Conservation (phyloP, 2,113 vertebrate species). For the Aegotheles bennettii region DNA sequence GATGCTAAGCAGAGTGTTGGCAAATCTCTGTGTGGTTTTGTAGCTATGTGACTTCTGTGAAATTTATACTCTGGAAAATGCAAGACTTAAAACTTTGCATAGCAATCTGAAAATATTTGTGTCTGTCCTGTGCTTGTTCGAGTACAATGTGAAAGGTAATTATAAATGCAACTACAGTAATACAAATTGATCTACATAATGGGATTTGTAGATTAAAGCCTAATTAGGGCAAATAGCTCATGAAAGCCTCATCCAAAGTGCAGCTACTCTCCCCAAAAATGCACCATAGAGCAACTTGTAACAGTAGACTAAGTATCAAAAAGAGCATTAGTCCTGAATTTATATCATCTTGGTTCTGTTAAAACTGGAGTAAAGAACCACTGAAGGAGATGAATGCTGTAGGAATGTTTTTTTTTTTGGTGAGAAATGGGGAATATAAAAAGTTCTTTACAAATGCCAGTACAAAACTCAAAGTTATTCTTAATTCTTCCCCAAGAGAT, state of each 20-base stretch:
- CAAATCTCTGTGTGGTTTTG: neutral
- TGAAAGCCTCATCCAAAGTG: neutral
- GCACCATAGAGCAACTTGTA: neutral
- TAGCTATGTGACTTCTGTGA: neutral
- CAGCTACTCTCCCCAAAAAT: neutral
- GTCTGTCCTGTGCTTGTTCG: neutral
- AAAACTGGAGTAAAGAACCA: neutral
- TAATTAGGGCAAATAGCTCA: neutral
- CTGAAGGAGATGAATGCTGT: neutral
- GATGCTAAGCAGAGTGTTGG: neutral
- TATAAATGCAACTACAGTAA: neutral
- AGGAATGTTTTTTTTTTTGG: neutral
- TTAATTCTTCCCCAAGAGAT: neutral
- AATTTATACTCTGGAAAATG: neutral
- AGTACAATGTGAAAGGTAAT: neutral
- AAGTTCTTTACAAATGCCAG: neutral
- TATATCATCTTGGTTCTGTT: neutral
- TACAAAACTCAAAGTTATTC: neutral
- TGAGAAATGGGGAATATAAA: neutral
- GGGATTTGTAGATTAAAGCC: slow-evolving; percentile 30
- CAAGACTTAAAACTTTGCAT: neutral
- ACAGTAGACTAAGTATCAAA: neutral
- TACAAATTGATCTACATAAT: slow-evolving; percentile 2
- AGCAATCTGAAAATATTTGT: neutral
- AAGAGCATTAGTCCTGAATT: neutral